Conservation (phyloP, 2,113 vertebrate genomes). For the Euleptes europaea region DNA sequence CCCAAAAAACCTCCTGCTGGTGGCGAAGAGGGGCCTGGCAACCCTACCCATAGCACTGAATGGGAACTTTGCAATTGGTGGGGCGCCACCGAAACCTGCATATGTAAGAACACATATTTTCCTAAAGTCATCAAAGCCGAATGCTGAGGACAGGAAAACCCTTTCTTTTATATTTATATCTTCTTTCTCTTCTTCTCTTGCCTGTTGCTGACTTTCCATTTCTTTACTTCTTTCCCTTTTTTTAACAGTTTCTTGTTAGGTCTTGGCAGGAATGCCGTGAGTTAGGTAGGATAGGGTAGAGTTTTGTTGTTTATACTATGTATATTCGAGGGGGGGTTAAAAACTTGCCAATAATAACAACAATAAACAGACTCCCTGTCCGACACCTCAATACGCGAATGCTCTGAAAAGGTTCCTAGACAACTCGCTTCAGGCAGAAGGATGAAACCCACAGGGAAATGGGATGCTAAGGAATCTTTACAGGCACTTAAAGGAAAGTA, state of each 20-base stretch:
- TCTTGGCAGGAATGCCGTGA: neutral
- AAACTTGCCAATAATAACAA: neutral
- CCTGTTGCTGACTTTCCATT: neutral
- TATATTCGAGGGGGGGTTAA: neutral
- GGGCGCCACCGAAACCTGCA: neutral
- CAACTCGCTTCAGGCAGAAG: constrained; percentile 54
- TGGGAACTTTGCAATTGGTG: neutral
- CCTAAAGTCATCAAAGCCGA: neutral
- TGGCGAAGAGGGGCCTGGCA: no score
- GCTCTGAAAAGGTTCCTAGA: constrained; percentile 49
- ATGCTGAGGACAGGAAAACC: no score
- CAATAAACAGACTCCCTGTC: neutral
- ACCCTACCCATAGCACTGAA: neutral
- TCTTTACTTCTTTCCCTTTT: neutral
- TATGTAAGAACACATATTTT: neutral
- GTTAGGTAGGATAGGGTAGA: neutral
- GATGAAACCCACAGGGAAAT: constrained; percentile 57
- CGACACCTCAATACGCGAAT: constrained; percentile 14
- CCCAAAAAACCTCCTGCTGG: no score
- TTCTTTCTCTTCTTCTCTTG: neutral
- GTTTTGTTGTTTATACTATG: neutral
- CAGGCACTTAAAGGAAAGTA: constrained; percentile 20
- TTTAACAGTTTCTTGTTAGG: no score
- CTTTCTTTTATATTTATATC: neutral
- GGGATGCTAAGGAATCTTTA: constrained; percentile 39